Conservation (phyloP, 1,140 invertebrate species). For the Rhopalosiphum padi region DNA sequence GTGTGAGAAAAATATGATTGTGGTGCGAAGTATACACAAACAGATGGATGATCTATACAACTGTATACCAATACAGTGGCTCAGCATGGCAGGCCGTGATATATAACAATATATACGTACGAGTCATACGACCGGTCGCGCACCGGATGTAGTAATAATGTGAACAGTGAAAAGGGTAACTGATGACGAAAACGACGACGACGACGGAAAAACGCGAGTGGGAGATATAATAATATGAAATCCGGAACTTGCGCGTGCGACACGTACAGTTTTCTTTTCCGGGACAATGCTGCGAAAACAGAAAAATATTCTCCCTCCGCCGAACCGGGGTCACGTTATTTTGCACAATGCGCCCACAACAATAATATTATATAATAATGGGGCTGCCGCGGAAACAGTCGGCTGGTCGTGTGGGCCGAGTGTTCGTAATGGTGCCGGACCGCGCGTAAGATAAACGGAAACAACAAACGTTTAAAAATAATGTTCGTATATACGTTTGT, state of each 20-base stretch:
- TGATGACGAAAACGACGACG: no score
- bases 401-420: not conserved
- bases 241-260: not conserved
- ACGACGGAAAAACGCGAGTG: no score
- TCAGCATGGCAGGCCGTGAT: not conserved
- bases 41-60: not conserved
- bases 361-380: not conserved
- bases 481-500: not conserved
- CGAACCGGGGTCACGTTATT: not conserved
- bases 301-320: not conserved
- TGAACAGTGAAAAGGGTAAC: no score
- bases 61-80: no score
- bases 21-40: not conserved
- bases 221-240: not conserved
- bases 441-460: not conserved
- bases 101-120: not conserved
- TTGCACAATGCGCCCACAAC: not conserved
- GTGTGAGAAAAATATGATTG: not conserved
- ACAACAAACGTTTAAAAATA: not conserved
- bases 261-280: not conserved
- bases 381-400: not conserved
- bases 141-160: not conserved
- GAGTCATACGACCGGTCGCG: not conserved
- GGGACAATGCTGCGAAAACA: not conserved
- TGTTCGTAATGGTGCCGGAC: conserved; percentile 5